phyloP scores from a whole-genome alignment of 2,797 vertebrate genomes.

The Sebastes oblongus region DNA sequence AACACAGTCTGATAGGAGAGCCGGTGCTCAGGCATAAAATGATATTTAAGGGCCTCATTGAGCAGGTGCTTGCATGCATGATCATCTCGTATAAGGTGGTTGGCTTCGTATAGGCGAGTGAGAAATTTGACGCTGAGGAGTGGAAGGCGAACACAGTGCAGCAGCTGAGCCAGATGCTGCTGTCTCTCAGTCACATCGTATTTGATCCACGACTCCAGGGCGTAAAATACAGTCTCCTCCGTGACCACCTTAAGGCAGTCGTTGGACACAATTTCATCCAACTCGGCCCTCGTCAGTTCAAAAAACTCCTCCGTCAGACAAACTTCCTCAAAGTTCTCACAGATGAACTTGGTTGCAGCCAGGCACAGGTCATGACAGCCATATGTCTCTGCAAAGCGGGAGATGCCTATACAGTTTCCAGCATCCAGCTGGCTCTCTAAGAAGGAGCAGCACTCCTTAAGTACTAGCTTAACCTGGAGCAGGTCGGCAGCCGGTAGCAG shows the following conservation, averaged over 20 bases:
- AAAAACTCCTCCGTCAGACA: slow-evolving; percentile 97
- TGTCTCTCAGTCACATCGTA: slow-evolving; percentile 95
- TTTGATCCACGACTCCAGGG: slow-evolving; percentile 97
- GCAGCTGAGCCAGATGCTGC: slow-evolving; percentile 92
- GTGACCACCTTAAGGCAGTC: slow-evolving; percentile 97
- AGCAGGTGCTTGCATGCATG: slow-evolving; percentile 97
- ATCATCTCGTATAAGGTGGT: slow-evolving; percentile 98
- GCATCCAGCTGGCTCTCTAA: slow-evolving; percentile 96
- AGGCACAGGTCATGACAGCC: slow-evolving; percentile 95
- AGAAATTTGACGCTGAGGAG: slow-evolving; percentile 98
- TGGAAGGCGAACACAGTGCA: slow-evolving; percentile 96
- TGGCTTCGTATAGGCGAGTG: slow-evolving; percentile 96
- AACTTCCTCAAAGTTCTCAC: slow-evolving; percentile 97
- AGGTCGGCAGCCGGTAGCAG: slow-evolving; percentile 97
- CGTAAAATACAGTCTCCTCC: slow-evolving; percentile 95
- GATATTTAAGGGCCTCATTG: slow-evolving; percentile 98
- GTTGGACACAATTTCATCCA: slow-evolving; percentile 97
- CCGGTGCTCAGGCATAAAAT: slow-evolving; percentile 98
- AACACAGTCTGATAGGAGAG: slow-evolving; percentile 96
- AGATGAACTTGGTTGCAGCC: slow-evolving; percentile 95
- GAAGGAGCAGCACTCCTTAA: slow-evolving; percentile 97
- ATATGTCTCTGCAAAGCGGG: slow-evolving; percentile 97
- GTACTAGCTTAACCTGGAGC: slow-evolving; percentile 95
- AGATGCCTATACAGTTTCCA: slow-evolving; percentile 98
- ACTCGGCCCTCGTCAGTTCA: slow-evolving; percentile 91